Evolutionary conservation across 2,797 vertebrate species (phyloP), one percentile per base, ranked within the genome.

Genomic region (Scomberomorus guttatus): DNA sequence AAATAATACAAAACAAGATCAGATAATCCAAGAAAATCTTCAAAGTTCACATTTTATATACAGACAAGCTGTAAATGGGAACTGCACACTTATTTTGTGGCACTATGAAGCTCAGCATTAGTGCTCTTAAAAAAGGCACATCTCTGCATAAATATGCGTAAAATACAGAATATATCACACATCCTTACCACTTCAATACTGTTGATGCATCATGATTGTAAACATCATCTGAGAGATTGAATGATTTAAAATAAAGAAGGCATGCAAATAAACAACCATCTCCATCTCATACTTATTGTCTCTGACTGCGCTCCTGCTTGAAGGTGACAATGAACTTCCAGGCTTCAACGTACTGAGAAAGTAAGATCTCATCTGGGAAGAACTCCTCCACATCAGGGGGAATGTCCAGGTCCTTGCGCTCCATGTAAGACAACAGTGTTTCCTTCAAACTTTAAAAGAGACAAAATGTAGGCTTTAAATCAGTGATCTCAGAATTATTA

Each of bases 301-400:
- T 85, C 22, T 77, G 89, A 27, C 85, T 88, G 0, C 89, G 93
- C 50, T 96, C 95, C 50, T 90, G 88, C 64, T 95, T 97, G 87
- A 96, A 94, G 37, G 29, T 1, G 2, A 96, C 94, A 0, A 95
- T 96, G 2, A 93, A 91, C 89, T 95, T 97, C 98, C 98, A 99
- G 0, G 95, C 94, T 5, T 95, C 94, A 0, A 96, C 67, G 0
- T 92, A 96, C 0, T 93, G 96, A 11, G 94, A 93, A 61, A 99
- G 89, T 4, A 27, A 70, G 69, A 99, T 96, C 52, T 95, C 77
- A 0, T 89, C 87, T 0, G 98, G 97, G 90, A 99, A 97, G 17
- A 81, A 10, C 15, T 91, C 88, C 0, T 96, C 89, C 83, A 98
- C 73, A 4, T 98, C 97, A 0, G 51, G 34, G 11, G 92, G 92